Evolutionary conservation across 2,888 invertebrate genomes (phyloP), one percentile per base, ranked within the genome.

Genomic region (Limnephilus marmoratus): DNA sequence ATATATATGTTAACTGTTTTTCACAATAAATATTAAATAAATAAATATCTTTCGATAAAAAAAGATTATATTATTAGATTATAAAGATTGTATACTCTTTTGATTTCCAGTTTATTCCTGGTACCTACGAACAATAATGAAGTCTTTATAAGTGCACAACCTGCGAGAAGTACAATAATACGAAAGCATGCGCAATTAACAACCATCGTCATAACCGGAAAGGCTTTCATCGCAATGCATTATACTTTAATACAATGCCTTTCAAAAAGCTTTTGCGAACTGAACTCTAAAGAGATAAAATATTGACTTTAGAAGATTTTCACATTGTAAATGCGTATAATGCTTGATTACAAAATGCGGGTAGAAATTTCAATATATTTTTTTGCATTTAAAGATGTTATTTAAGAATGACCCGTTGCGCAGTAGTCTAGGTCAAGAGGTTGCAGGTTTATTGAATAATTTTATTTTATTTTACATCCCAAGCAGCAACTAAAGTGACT

Each of bases 171-270:
- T 68, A 24, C 53, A 68, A 68, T 24, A 68, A 68, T 7, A 18
- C 53, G 34, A 34, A 18, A 18, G 83, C 83, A 83, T 18, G 37
- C 18, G 83, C 34, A 83, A 83, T 83, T 83, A 31, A 83, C 34
- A 31, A 34, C 83, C 34, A 37, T 83, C 34, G 31, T 83, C 83
- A 83, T 83, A 83, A 83, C 37, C 18, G 83, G 83, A 83, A 82
- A 83, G 37, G 34, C 83, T 83, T 83, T 83, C 37, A 83, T 37
- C 83, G 7, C 83, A 18, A 11, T 31, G 18, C 15, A 83, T 31
- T 34, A 37, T 34, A 83, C 83, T 13, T 37, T 18, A 34, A 18
- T n/a, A 83, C 83, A 83, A 83, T 31, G 83, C 4, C 15, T 83
- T 83, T 3, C 83, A 83, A 83, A 83, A 83, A 83, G 83, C 13